Conservation (phyloP, 2,888 invertebrate species). For the Trypoxylon attenuatum region DNA sequence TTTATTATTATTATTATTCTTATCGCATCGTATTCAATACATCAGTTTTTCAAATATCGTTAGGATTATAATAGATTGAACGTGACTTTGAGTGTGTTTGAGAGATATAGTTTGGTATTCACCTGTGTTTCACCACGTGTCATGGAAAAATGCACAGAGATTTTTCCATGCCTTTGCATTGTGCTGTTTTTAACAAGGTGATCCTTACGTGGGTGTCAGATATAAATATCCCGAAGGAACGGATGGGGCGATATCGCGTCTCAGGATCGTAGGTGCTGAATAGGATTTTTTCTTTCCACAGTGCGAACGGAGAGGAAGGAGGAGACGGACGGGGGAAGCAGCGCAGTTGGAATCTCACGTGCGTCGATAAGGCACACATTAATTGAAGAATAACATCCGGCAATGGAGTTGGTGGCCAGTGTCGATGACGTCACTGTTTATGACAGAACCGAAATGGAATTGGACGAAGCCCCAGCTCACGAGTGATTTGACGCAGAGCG, state of each 20-base stretch:
- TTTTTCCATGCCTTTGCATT: not conserved
- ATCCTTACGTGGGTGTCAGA: not conserved
- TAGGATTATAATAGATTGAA: too few species aligned
- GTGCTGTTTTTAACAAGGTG: not conserved
- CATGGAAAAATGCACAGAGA: not conserved
- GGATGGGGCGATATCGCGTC: constrained; percentile 6
- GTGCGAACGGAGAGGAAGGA: too few species aligned
- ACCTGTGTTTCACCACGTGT: not conserved
- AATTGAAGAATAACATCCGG: constrained; percentile 52
- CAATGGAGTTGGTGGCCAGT: constrained; percentile 18
- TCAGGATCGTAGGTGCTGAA: constrained; percentile 29
- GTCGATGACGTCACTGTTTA: constrained; percentile 45
- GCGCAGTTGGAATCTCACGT: constrained; percentile 15
- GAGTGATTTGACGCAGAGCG: not conserved
- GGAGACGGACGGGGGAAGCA: constrained; percentile 8
- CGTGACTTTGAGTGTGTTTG: too few species aligned
- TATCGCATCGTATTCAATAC: too few species aligned
- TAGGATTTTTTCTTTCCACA: constrained; percentile 31
- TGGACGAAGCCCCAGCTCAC: constrained; percentile 8
- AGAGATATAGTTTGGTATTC: too few species aligned
- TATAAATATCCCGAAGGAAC: constrained; percentile 4
- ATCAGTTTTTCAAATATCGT: too few species aligned
- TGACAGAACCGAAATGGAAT: constrained; percentile 31
- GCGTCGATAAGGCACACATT: constrained; percentile 49
- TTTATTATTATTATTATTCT: too few species aligned